Percentiles rank a stretch among this genome's conserved stretches.
phyloP scores from a whole-genome alignment of 2,888 invertebrate species.

The Perizoma flavofasciatum region DNA sequence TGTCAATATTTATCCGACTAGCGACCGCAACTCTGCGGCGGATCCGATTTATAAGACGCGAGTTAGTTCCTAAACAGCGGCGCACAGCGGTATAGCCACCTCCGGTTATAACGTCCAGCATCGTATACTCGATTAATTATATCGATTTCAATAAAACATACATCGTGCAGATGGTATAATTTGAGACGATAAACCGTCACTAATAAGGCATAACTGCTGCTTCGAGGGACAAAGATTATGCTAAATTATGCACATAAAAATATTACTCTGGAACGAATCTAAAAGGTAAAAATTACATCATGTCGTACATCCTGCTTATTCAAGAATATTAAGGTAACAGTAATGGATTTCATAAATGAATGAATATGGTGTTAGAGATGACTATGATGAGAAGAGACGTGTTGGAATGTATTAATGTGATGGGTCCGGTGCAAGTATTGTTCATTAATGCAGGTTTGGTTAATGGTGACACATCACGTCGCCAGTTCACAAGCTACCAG shows the following conservation, averaged over 20 bases:
- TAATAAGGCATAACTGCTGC: conserved; percentile 75
- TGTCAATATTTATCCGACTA: conserved; percentile 75
- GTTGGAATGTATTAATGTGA: conserved; percentile 61
- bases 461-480: conserved; percentile 81
- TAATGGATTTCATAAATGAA: conserved; percentile 46
- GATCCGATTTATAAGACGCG: conserved; percentile 67
- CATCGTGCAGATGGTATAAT: conserved; percentile 77
- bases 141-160: conserved; percentile 80
- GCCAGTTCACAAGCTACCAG: conserved; percentile 78
- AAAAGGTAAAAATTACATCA: conserved; percentile 54
- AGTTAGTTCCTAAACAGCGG: conserved; percentile 64
- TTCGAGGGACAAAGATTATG: conserved; percentile 60
- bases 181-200: conserved; percentile 68
- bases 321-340: conserved; percentile 46
- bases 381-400: conserved; percentile 25
- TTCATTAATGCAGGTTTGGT: conserved; percentile 78
- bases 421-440: conserved; percentile 54
- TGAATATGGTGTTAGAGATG: conserved; percentile 22
- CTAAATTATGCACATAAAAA: conserved; percentile 63
- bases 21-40: conserved; percentile 44
- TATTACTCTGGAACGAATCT: conserved; percentile 61
- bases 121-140: conserved; percentile 83
- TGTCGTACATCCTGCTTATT: conserved; percentile 53
- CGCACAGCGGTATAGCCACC: conserved; percentile 73
- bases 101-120: conserved; percentile 73